Conservation (phyloP, 2,797 vertebrate genomes). For the Loriculus beryllinus region DNA sequence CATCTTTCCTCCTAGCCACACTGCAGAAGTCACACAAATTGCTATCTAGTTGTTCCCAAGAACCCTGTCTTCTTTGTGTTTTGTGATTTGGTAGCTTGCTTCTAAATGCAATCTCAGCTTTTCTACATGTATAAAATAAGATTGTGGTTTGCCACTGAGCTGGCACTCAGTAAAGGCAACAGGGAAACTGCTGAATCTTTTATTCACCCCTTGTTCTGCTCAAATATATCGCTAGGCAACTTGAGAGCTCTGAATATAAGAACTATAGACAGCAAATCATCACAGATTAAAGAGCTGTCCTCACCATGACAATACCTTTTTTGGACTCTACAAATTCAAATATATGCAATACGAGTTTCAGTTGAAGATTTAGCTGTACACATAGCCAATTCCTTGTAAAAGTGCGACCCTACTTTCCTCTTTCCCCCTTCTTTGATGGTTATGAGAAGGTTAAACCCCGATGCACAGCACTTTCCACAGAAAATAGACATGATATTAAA, state of each 20-base stretch:
- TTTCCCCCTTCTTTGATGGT: background rate
- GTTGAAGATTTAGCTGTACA: background rate
- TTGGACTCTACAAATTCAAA: background rate
- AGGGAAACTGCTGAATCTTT: background rate
- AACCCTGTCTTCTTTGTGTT: background rate
- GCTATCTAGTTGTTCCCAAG: background rate
- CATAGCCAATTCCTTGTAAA: background rate
- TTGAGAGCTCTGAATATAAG: background rate
- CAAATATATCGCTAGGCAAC: background rate
- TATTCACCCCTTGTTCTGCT: background rate
- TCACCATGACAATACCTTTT: background rate
- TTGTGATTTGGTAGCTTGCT: background rate
- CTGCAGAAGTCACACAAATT: background rate
- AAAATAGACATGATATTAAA: background rate
- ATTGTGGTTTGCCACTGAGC: background rate
- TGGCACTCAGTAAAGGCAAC: background rate
- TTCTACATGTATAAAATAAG: background rate
- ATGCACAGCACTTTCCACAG: background rate
- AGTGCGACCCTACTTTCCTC: background rate
- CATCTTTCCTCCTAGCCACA: background rate
- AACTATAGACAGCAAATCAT: background rate
- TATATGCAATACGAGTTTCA: background rate
- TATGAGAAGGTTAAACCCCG: background rate
- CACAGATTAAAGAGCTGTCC: background rate
- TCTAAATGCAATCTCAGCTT: background rate